Evolutionary conservation across 2,113 vertebrate genomes (phyloP).

Genomic region (Vulpes ferrilata): DNA sequence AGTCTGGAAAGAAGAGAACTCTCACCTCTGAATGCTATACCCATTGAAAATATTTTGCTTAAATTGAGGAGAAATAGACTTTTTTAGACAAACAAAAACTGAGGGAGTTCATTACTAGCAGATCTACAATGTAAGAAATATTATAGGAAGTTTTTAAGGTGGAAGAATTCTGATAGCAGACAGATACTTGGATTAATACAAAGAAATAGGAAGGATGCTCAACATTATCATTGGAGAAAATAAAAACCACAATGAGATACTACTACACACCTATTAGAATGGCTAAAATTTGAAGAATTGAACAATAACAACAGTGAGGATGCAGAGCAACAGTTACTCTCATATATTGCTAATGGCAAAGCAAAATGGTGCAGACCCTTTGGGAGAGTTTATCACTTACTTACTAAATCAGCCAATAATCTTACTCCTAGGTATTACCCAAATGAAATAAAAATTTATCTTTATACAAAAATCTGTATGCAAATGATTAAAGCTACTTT

Average conservation of each 20-base stretch:
- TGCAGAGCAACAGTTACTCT: too few species aligned
- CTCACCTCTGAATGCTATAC: neutral
- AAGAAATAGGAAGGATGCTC: neutral
- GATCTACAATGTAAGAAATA: neutral
- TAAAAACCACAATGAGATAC: neutral
- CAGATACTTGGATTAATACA: neutral
- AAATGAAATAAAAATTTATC: neutral
- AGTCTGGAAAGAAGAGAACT: neutral
- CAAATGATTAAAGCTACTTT: neutral
- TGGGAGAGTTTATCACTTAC: neutral
- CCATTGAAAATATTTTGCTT: neutral
- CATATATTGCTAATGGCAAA: neutral
- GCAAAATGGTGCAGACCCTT: neutral
- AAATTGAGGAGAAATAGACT: neutral
- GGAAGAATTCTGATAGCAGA: neutral
- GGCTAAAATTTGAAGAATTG: neutral
- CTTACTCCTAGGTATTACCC: neutral
- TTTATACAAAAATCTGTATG: neutral
- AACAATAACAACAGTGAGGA: neutral
- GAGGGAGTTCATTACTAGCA: neutral
- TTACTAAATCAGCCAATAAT: neutral
- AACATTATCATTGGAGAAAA: neutral
- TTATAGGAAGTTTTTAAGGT: neutral
- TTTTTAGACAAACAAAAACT: neutral
- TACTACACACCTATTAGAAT: neutral